Evolutionary conservation across 1,140 invertebrate species (phyloP).

Genomic region (Formica exsecta): DNA sequence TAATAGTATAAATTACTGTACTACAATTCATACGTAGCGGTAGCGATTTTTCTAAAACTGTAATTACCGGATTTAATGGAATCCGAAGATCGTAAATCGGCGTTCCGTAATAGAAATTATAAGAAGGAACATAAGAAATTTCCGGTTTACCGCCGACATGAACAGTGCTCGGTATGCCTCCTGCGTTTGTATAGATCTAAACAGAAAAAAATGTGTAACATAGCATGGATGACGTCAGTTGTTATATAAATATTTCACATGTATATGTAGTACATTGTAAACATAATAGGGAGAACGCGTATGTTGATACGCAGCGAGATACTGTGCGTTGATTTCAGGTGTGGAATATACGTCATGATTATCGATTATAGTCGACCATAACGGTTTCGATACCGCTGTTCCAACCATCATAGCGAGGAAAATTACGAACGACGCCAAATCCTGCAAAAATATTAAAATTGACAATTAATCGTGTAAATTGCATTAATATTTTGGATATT

Average conservation of each 20-base stretch:
- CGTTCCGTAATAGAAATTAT: conserved; percentile 69
- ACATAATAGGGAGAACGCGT: conserved; percentile 69
- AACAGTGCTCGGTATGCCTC: conserved; percentile 35
- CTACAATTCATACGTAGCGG: not conserved
- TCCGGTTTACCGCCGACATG: conserved; percentile 59
- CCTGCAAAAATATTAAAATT: conserved; percentile 33
- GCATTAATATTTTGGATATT: conserved; percentile 22
- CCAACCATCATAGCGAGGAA: conserved; percentile 29
- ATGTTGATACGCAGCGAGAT: conserved; percentile 64
- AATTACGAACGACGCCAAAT: conserved; percentile 7
- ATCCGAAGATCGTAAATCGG: conserved; percentile 73
- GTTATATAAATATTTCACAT: not conserved
- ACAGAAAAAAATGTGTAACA: not conserved
- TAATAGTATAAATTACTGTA: not conserved
- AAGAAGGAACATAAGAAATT: conserved; percentile 64
- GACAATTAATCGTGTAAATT: not conserved
- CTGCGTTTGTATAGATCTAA: conserved; percentile 52
- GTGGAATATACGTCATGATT: conserved; percentile 26
- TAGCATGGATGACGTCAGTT: not conserved
- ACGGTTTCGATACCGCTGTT: conserved; percentile 54
- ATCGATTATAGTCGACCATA: conserved; percentile 20
- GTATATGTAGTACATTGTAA: conserved; percentile 66
- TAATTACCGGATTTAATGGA: conserved; percentile 74
- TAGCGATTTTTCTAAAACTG: not conserved
- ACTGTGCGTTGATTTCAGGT: conserved; percentile 34